These are phyloP conservation scores for Limosa lapponica DNA, from an alignment of 2,797 vertebrate genomes.

Conservation along the genomic window DNA sequence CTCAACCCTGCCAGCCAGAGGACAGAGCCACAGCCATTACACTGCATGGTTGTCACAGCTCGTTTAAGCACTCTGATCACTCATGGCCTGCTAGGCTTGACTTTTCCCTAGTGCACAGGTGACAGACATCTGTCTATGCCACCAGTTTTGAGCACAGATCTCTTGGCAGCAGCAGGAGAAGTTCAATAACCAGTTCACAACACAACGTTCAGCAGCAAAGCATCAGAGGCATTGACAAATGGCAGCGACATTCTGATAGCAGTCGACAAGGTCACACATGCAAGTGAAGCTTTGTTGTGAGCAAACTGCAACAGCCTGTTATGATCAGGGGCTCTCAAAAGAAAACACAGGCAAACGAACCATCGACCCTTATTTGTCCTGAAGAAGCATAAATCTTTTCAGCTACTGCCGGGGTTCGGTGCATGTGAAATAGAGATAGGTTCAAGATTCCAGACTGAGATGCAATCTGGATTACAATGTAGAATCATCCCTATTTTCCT, in stretches of 20 bases:
- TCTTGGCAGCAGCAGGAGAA: background rate
- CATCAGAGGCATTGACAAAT: background rate
- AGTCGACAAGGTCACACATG: background rate
- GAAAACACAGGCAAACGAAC: background rate
- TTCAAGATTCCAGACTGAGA: background rate
- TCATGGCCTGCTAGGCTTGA: background rate
- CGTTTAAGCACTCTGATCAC: background rate
- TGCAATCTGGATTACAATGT: background rate
- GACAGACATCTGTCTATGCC: background rate
- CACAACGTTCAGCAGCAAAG: background rate
- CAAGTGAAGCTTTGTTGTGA: background rate
- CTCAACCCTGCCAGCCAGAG: background rate
- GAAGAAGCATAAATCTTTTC: background rate
- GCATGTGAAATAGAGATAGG: background rate
- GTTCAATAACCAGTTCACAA: background rate
- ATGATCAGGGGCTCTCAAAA: background rate
- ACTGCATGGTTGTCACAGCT: background rate
- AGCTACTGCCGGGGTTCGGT: background rate
- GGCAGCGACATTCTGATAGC: rapidly evolving
- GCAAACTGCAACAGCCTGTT: background rate
- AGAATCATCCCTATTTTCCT: background rate
- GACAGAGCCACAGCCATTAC: background rate
- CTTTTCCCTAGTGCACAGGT: background rate
- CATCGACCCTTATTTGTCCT: rapidly evolving
- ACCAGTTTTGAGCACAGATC: background rate